Base-by-base conservation (phyloP, 1,140 invertebrate genomes). In the Trissolcus basalis region DNA sequence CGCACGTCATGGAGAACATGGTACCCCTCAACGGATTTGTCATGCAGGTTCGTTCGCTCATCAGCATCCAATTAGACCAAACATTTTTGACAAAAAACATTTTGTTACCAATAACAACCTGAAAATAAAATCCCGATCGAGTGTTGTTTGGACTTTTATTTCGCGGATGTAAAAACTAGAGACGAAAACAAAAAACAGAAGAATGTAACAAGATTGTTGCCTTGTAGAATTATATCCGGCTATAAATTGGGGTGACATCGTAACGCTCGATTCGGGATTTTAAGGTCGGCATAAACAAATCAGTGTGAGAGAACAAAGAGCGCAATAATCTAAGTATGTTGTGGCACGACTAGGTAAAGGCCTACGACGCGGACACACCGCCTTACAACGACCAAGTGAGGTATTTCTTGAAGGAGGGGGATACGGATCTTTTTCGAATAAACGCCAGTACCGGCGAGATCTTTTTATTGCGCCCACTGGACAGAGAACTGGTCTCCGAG, bases 381-480 rank as follows among this genome's bases (percentile, higher is more conserved):
- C 94, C 95, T 0, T 95, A 95, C 85, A 97, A 96, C 85, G 93
- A 94, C 63, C 93, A 95, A 87, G 94, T 97, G 16, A 91, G 95
- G 19, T 98, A 97, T 88, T 95, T 96, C 82, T 92, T 97, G 64
- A 97, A 97, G 83, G 96, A 97, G 84, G 96, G 96, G 13, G 95
- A 97, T 86, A 92, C 94, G 4, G 94, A 95, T 85, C 88, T 96
- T 58, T 97, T 96, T 86, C 91, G 92, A 72, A 95, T 98, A 77
- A 96, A 97, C 86, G 93, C 95, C 9, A 95, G 93, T 10, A 95
- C 93, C 27, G 96, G 96, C 8, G 94, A 96, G 83, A 95, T 97
- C 78, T 94, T 92, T 10, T 89, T 97, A 41, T 88, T 95, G 43
- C 89, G 93, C 64, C 91, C 94, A 0, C 87, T 97, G 61, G 96